Evolutionary conservation across 2,888 invertebrate species (phyloP), one percentile per base, ranked within the genome.

Genomic region (Euproctis similis): DNA sequence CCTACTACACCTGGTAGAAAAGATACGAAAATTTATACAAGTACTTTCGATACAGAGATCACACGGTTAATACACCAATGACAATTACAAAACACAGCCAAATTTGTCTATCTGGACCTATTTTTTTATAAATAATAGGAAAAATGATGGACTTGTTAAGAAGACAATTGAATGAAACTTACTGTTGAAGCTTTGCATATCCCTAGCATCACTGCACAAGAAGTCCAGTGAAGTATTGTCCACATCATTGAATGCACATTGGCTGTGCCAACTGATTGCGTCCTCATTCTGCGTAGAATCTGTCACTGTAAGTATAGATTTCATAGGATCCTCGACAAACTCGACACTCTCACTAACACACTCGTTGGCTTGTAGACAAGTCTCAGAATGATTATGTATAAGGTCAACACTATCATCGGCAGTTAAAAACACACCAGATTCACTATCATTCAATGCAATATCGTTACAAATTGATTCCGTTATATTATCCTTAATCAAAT

Each of bases 321-420:
- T 46, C 6, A 27, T 30, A 0, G 57, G 49, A 10, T 54, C 57
- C 2, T 75, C 66, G 19, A 80, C 33, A 18, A 71, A 57, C 46
- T 74, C 66, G 0, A 80, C 41, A 32, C 78, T 76, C 18, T 70
- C 55, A 0, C 50, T 58, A 8, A 75, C 38, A 50, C 81, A 80
- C 23, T 82, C 81, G 22, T 70, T 59, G 0, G 71, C 62, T 9
- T 66, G 64, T 0, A 82, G 52, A 32, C 82, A 84, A 0, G 82
- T 76, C 29, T 82, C 81, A 0, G 82, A 76, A 43, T 82, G 82
- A 35, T 82, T 82, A 31, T 84, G 82, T 39, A 81, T 78, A 1
- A 81, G 61, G 19, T 81, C 75, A 1, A 75, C 51, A 30, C 61
- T 74, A 4, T 68, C 65, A 13, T 65, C 54, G 7, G 47, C 44